These are phyloP conservation scores for Isichthys henryi DNA, from an alignment of 2,113 vertebrate genomes.

Conservation along the genomic window DNA sequence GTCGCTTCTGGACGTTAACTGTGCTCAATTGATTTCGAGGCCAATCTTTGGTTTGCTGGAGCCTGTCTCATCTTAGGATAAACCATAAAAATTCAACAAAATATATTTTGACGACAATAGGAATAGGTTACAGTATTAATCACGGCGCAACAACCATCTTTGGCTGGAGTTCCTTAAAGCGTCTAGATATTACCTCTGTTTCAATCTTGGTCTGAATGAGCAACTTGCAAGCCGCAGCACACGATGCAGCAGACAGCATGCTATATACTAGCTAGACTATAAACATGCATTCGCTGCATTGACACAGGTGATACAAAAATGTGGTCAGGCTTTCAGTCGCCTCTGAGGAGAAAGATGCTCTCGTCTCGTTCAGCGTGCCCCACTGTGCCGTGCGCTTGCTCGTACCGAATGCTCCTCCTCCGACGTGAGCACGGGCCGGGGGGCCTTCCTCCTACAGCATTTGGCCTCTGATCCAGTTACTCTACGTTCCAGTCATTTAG, in stretches of 20 bases:
- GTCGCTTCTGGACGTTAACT: constrained; percentile 58
- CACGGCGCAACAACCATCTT: constrained; percentile 66
- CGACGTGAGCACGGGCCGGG: neutral
- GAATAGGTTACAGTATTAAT: constrained; percentile 55
- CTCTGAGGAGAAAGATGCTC: neutral
- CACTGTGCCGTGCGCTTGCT: constrained; percentile 16
- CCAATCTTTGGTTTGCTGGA: constrained; percentile 95
- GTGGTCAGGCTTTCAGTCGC: constrained; percentile 2
- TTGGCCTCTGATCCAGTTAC: neutral
- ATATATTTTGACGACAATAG: constrained; percentile 18
- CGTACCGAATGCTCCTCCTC: constrained; percentile 10
- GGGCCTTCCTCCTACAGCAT: neutral
- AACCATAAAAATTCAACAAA: constrained; percentile 31
- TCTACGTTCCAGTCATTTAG: neutral
- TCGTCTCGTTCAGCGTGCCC: neutral
- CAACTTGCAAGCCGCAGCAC: constrained; percentile 39
- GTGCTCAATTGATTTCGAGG: constrained; percentile 60
- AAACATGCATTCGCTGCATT: constrained; percentile 57
- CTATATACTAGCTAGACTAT: constrained; percentile 44
- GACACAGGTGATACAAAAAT: constrained; percentile 47
- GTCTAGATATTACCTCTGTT: constrained; percentile 42
- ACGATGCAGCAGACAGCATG: constrained; percentile 36
- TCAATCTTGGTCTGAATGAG: constrained; percentile 31
- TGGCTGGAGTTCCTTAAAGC: constrained; percentile 56
- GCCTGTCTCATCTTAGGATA: constrained; percentile 37